Evolutionary conservation across 2,888 invertebrate species (phyloP).

Genomic region (Ypsolopha scabrella): DNA sequence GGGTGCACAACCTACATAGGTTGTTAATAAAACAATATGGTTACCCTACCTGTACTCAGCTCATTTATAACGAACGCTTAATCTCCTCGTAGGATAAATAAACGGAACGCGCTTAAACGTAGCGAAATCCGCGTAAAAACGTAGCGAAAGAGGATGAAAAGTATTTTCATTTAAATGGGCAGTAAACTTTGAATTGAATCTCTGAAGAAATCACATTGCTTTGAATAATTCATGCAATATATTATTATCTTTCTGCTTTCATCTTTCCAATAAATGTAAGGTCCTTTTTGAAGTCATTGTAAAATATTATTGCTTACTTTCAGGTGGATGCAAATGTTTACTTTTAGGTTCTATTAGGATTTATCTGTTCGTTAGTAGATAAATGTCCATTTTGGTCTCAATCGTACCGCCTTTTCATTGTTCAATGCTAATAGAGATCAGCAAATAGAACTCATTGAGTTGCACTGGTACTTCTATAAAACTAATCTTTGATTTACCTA

Average conservation of each 20-base stretch:
- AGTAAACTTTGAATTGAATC: constrained; percentile 44
- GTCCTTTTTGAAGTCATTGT: background rate
- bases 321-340: background rate
- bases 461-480: too few species aligned
- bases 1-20: too few species aligned
- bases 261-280: background rate
- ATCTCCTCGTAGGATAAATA: constrained; percentile 24
- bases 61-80: constrained; percentile 24
- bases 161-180: constrained; percentile 46
- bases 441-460: too few species aligned
- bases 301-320: background rate
- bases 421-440: constrained; percentile 38
- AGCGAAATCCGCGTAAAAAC: constrained; percentile 28
- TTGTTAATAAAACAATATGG: too few species aligned
- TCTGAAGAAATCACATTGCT: constrained; percentile 31
- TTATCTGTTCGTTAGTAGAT: background rate
- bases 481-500: too few species aligned
- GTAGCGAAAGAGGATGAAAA: constrained; percentile 19
- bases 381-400: background rate
- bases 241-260: constrained; percentile 16
- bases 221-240: constrained; percentile 24
- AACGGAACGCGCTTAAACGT: constrained; percentile 9
- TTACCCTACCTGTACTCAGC: background rate
- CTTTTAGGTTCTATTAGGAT: background rate
- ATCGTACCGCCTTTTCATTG: constrained; percentile 25